Base-by-base conservation (phyloP, 2,888 invertebrate species). In the Lysandra coridon region DNA sequence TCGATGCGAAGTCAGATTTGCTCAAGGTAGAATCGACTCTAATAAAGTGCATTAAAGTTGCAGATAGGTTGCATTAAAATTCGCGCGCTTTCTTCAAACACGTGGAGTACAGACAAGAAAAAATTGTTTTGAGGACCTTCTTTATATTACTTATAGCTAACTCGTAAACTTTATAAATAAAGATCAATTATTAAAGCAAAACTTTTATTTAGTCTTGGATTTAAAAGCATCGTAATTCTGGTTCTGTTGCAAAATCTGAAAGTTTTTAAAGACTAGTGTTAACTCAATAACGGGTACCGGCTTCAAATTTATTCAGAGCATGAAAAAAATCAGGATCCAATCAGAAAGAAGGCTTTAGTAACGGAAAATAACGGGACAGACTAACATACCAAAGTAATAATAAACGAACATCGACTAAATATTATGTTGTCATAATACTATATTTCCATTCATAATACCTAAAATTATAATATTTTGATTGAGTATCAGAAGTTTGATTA, bases 11-110 rank as follows among this genome's bases (percentile, higher is more conserved):
- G 78, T 64, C 73, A 17, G 64, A 69, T 69, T 76, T 44, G n/a
- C 5, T 44, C 79, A 78, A 62, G 49, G 64, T 57, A 81, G 78
- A 73, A 40, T 78, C 23, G 33, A 79, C 57, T 79, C 81, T 82
- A 80, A 60, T 0, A 1, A 1, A 4, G 3, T 1, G 1, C 0
- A 0, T 23, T 81, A 82, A 73, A 80, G 79, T 80, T 30, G 37
- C 40, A 69, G 78, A 74, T 80, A 2, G 78, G 10, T 44, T 79
- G 78, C 14, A n/a, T 44, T 1, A 37, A 37, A 79, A 83, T 84
- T 84, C 83, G 84, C 84, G 84, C 84, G 83, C 82, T 84, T 83
- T 81, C 80, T 79, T 80, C 80, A 60, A 79, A 78, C 82, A 82
- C 82, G 82, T 82, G 82, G 82, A 80, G 64, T 80, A 78, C 57